Conservation (phyloP, 2,797 vertebrate genomes). For the Amazonetta brasiliensis region DNA sequence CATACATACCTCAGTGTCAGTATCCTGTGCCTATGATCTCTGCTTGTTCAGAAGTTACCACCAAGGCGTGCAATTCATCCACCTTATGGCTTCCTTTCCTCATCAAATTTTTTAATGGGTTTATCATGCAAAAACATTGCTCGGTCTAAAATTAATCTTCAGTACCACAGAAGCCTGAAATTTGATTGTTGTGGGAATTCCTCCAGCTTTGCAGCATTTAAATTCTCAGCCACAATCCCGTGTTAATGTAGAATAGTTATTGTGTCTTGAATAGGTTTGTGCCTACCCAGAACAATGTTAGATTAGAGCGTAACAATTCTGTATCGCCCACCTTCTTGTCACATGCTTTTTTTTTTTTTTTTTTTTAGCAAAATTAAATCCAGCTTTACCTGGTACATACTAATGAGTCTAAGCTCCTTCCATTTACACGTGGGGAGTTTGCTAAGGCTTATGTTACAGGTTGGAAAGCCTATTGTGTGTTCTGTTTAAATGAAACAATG, state of each 20-base stretch:
- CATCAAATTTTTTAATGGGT: conserved; percentile 6
- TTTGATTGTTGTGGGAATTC: conserved; percentile 32
- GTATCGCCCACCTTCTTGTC: neutral
- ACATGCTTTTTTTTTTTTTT: neutral
- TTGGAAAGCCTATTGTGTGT: neutral
- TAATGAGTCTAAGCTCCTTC: neutral
- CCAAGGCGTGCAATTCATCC: neutral
- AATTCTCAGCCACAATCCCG: neutral
- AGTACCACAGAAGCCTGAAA: neutral
- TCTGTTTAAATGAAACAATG: neutral
- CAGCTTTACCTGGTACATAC: conserved; percentile 6
- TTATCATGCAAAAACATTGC: conserved; percentile 23
- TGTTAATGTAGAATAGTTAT: conserved; percentile 8
- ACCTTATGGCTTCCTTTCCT: neutral
- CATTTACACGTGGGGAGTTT: neutral
- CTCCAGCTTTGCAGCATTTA: neutral
- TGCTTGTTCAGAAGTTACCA: neutral
- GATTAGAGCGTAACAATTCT: conserved; percentile 27
- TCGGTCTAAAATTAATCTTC: conserved; percentile 27
- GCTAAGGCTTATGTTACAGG: neutral
- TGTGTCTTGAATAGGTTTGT: conserved; percentile 20
- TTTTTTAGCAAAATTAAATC: neutral
- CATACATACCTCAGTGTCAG: neutral
- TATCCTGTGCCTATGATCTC: neutral
- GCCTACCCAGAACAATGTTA: conserved; percentile 30